Evolutionary conservation across 1,140 invertebrate genomes (phyloP).

Genomic region (Zeugodacus cucurbitae): DNA sequence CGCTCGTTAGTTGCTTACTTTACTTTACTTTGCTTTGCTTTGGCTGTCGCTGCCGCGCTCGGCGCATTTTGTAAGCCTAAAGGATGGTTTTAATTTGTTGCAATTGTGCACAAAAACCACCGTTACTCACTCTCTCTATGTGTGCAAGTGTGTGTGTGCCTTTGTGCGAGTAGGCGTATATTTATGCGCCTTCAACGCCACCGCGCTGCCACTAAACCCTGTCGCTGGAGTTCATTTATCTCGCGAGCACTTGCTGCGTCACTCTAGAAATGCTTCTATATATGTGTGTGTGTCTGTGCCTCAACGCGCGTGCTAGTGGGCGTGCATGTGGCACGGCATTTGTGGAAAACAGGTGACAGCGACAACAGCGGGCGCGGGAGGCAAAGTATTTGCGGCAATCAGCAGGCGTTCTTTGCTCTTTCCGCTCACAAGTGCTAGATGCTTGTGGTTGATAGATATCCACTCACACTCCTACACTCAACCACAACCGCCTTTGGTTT

Average conservation of each 20-base stretch:
- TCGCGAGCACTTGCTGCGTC: neutral
- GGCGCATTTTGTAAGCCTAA: neutral
- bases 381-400: neutral
- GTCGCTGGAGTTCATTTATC: constrained; percentile 11
- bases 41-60: neutral
- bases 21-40: constrained; percentile 22
- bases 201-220: neutral
- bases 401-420: neutral
- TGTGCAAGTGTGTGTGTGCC: neutral
- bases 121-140: neutral
- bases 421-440: neutral
- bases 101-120: neutral
- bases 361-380: neutral
- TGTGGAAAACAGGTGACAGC: neutral
- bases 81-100: constrained; percentile 35
- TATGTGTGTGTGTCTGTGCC: neutral
- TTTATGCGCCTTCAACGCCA: neutral
- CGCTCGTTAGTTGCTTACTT: constrained; percentile 33
- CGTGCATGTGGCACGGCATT: neutral
- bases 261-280: too few relatives aligned
- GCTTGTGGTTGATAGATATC: neutral
- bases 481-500: neutral
- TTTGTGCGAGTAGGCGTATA: neutral
- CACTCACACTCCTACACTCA: neutral
- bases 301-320: neutral